A percentile compares a stretch with the other conserved stretches of the same genome.
These are phyloP conservation scores for Danio choprae DNA, from an alignment of 2,797 vertebrate species.

Conservation along the genomic window DNA sequence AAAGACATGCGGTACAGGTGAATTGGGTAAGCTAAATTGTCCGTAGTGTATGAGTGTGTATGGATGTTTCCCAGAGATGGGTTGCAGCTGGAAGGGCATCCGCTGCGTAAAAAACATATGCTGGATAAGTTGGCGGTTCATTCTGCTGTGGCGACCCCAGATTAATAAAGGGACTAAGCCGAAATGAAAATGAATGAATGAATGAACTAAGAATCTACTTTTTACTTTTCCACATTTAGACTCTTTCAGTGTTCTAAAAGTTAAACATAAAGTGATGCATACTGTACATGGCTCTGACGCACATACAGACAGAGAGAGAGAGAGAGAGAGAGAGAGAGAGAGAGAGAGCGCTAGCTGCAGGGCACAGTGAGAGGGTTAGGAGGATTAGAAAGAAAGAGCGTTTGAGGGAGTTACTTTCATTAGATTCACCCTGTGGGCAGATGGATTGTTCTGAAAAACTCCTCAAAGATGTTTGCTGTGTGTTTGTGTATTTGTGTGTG, in stretches of 20 bases:
- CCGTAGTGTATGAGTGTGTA: too few relatives aligned
- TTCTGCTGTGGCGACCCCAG: too few relatives aligned
- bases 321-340: too few relatives aligned
- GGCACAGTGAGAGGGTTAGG: constrained; percentile 2
- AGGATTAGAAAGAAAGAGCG: neutral
- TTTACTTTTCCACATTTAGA: neutral
- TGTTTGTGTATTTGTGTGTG: constrained; percentile 12
- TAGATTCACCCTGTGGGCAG: constrained; percentile 29
- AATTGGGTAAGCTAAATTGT: too few relatives aligned
- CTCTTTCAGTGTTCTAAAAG: neutral
- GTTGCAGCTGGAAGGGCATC: too few relatives aligned
- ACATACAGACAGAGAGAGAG: neutral
- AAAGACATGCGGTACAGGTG: too few relatives aligned
- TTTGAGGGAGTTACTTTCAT: constrained; percentile 21
- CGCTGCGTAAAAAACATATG: too few relatives aligned
- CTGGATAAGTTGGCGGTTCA: too few relatives aligned
- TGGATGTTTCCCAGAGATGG: too few relatives aligned
- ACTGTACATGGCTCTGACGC: neutral
- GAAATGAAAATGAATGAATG: too few relatives aligned
- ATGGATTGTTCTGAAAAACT: constrained; percentile 29
- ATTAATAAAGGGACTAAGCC: too few relatives aligned
- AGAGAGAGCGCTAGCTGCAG: neutral
- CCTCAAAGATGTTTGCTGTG: constrained; percentile 25
- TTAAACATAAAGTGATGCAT: constrained; percentile 3
- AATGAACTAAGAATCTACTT: too few relatives aligned